Evolutionary conservation across 2,888 invertebrate genomes (phyloP).

Genomic region (Platerodrilus igneus): DNA sequence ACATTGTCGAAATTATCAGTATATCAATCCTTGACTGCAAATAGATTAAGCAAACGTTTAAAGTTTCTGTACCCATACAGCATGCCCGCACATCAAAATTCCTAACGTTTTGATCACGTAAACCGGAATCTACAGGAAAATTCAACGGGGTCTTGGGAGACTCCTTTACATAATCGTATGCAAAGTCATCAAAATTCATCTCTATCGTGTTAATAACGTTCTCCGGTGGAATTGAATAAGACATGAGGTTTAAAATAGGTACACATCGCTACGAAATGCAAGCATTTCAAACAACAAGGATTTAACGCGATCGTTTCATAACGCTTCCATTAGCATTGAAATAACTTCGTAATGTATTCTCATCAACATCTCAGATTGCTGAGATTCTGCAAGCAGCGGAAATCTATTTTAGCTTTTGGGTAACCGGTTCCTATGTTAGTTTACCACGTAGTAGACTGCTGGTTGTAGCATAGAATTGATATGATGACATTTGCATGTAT

Average conservation of each 20-base stretch:
- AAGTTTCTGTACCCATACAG: no score
- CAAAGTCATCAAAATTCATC: slow-evolving; percentile 9
- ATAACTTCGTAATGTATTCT: slow-evolving; percentile 22
- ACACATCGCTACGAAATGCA: slow-evolving; percentile 17
- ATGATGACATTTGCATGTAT: slow-evolving; percentile 21
- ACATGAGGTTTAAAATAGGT: slow-evolving; percentile 12
- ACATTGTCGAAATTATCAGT: no score
- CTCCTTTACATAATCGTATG: no score
- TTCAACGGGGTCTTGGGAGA: no score
- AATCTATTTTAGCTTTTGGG: slow-evolving; percentile 23
- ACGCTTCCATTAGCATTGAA: slow-evolving; percentile 23
- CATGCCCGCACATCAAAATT: no score
- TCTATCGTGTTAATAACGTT: slow-evolving; percentile 14
- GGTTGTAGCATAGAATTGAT: slow-evolving; percentile 18
- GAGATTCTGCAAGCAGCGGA: slow-evolving; percentile 19
- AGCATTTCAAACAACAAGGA: slow-evolving; percentile 20
- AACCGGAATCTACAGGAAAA: no score
- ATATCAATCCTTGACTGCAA: no score
- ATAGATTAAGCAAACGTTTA: no score
- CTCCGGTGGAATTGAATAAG: slow-evolving; percentile 10
- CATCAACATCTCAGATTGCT: slow-evolving; percentile 24
- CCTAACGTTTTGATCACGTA: no score
- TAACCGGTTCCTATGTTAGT: slow-evolving; percentile 20
- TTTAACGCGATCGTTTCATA: slow-evolving; percentile 20
- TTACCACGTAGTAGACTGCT: slow-evolving; percentile 15